Conservation (phyloP, 2,888 invertebrate species). For the Imbricaverruca yamaguchii region DNA sequence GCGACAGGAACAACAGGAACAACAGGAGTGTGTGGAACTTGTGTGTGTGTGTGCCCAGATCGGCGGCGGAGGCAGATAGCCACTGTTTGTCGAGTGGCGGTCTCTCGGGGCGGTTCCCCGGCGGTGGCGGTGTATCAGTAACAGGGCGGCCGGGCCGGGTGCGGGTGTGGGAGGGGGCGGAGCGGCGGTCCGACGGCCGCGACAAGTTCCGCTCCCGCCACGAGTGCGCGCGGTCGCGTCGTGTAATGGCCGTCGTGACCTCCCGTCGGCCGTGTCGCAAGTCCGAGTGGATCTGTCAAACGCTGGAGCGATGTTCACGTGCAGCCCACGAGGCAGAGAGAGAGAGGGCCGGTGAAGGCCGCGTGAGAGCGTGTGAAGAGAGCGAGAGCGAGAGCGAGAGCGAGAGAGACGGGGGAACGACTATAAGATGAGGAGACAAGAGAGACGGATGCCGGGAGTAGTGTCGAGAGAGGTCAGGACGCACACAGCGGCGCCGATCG, state of each 20-base stretch:
- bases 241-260: too few species aligned
- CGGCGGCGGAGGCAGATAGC: neutral
- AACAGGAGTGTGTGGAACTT: too few species aligned
- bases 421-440: too few species aligned
- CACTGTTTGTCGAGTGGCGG: neutral
- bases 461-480: too few species aligned
- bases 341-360: neutral
- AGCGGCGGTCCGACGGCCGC: neutral
- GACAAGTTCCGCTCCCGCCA: neutral
- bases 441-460: too few species aligned
- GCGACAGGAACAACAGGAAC: too few species aligned
- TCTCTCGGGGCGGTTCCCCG: neutral
- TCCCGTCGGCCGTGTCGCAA: constrained; percentile 2
- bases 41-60: neutral
- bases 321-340: neutral
- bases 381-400: too few species aligned
- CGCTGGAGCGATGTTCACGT: neutral
- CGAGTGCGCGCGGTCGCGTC: neutral
- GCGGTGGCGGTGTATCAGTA: neutral
- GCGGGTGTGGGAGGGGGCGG: neutral
- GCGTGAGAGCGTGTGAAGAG: too few species aligned
- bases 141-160: neutral
- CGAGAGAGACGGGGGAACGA: too few species aligned
- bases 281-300: neutral
- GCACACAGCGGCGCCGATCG: too few species aligned